phyloP scores from a whole-genome alignment of 2,797 vertebrate species.

The Acomys russatus region DNA sequence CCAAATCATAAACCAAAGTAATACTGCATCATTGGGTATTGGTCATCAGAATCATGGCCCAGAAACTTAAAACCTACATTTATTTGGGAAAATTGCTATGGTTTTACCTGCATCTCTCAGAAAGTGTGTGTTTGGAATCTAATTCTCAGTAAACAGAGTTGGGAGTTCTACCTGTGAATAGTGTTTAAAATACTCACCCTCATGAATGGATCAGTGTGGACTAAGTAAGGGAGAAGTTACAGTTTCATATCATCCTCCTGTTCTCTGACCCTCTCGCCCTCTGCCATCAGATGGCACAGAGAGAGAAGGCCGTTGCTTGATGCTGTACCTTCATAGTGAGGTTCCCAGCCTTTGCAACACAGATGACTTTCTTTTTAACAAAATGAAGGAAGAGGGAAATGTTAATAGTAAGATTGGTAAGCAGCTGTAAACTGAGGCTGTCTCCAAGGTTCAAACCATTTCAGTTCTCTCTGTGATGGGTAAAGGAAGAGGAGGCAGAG shows the following conservation, averaged over 20 bases:
- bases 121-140: not conserved
- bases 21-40: not conserved
- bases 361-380: not conserved
- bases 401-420: slow-evolving; percentile 14
- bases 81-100: not conserved
- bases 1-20: not conserved
- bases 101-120: not conserved
- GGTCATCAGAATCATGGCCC: not conserved
- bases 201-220: not conserved
- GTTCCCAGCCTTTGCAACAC: not conserved
- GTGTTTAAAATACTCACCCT: not conserved
- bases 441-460: not conserved
- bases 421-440: not conserved
- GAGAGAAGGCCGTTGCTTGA: not conserved
- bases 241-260: not conserved
- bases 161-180: not conserved
- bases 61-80: not conserved
- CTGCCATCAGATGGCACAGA: not conserved
- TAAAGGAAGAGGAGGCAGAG: too few relatives aligned
- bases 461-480: not conserved
- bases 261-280: not conserved
- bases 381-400: not conserved
- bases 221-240: not conserved
- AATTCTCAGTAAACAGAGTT: not conserved
- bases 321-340: not conserved